These are phyloP conservation scores for Iselma pallidipennis DNA, from an alignment of 2,888 invertebrate species.

Conservation along the genomic window DNA sequence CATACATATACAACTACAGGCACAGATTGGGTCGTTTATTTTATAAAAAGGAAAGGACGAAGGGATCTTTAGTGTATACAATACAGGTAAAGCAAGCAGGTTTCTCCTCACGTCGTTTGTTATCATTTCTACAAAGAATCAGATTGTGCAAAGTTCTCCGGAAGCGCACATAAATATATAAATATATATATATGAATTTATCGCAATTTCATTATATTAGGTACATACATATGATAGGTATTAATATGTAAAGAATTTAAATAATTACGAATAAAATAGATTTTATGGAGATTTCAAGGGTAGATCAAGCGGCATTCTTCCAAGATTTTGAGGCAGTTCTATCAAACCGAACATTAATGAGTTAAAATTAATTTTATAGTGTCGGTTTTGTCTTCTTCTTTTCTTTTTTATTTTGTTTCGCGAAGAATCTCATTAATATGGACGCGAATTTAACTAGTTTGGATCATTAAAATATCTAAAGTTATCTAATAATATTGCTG, in stretches of 20 bases:
- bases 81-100: conserved; percentile 27
- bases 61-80: conserved; percentile 11
- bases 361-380: background rate
- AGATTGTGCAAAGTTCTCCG: background rate
- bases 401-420: background rate
- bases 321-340: background rate
- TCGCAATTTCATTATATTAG: background rate
- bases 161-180: too few relatives aligned
- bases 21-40: background rate
- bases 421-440: too few relatives aligned
- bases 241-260: background rate
- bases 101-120: conserved; percentile 14
- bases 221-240: too few relatives aligned
- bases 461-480: too few relatives aligned
- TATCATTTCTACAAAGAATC: background rate
- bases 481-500: too few relatives aligned
- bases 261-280: background rate
- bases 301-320: background rate
- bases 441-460: too few relatives aligned
- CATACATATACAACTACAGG: background rate
- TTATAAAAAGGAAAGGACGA: conserved; percentile 17
- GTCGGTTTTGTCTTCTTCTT: too few relatives aligned
- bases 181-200: background rate
- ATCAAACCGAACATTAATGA: background rate
- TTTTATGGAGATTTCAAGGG: background rate